Evolutionary conservation across 2,113 vertebrate species (phyloP), one percentile per base, ranked within the genome.

Genomic region (Oncorhynchus masou): DNA sequence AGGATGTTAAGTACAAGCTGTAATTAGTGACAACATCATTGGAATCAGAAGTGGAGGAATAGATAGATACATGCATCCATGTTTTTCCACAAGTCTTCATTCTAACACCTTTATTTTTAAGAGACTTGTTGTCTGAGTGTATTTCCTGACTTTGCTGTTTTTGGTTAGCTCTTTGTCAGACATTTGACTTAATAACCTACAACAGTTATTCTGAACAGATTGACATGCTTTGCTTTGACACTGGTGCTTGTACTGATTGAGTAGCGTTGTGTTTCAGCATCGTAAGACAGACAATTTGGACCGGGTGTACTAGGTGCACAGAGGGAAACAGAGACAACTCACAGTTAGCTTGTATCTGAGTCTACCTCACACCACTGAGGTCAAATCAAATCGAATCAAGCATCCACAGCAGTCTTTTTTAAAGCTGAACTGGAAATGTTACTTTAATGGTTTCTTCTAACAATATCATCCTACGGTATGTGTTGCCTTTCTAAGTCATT

Each of bases 81-180:
- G 76, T 78, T 81, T 81, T 84, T 85, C 80, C 86, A 83, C 85
- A 76, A 89, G 80, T 84, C 81, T 85, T 79, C 80, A 83, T 76
- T 81, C n/a, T 57, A 81, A 86, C 73, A 22, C 39, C 39, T 79
- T 82, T 60, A 88, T 89, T 86, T 79, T 77, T 71, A 81, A 81
- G 54, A 48, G 69, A 45, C 39, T 45, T 3, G 69, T n/a, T 13
- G 25, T 27, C 71, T 79, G 73, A 12, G 73, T 87, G 80, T 72
- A 70, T 83, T 88, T 90, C 77, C 82, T 72, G 76, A 83, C 79
- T 85, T 80, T 83, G 80, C 81, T 86, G 84, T 75, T 77, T 82
- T 90, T 80, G 81, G 71, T 91, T 91, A 73, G 82, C 78, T 84
- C 81, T 88, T 91, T 90, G 82, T 74, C 78, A 88, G 80, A 86